Evolutionary conservation across 37 sponge, comb jelly and placozoan species (phyloP).

Genomic region (Chondrosia reniformis): DNA sequence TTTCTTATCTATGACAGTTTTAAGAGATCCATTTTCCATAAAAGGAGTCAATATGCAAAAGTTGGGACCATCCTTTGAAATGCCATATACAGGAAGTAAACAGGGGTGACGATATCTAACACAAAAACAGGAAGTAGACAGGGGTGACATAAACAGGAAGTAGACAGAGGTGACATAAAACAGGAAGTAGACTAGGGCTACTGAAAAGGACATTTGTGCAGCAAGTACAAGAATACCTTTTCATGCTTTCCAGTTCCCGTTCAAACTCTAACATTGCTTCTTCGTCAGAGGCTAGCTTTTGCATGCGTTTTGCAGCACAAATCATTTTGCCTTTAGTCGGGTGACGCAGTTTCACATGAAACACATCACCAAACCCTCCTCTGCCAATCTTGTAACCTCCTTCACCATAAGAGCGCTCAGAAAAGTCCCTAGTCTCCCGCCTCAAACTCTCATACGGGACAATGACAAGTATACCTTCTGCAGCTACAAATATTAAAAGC

Average conservation of each 20-base stretch:
- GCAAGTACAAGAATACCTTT: not conserved
- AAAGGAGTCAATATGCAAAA: not conserved
- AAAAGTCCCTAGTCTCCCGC: not conserved
- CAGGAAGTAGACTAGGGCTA: not conserved
- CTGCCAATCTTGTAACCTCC: not conserved
- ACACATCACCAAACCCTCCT: slow-evolving; percentile 19
- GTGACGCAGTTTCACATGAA: not conserved
- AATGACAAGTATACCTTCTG: too few relatives aligned
- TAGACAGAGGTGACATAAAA: not conserved
- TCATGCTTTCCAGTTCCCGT: not conserved
- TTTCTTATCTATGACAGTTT: not conserved
- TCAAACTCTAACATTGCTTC: not conserved
- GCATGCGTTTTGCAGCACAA: slow-evolving; percentile 1
- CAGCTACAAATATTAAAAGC: too few relatives aligned
- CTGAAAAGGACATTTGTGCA: not conserved
- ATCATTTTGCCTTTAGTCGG: not conserved
- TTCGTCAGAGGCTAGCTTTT: not conserved
- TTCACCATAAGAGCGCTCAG: not conserved
- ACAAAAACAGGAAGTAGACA: not conserved
- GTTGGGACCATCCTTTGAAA: not conserved
- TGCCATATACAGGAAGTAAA: slow-evolving; percentile 6
- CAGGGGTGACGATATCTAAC: not conserved
- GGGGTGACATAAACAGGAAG: not conserved
- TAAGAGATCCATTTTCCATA: not conserved
- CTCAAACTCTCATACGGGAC: not conserved